Base-by-base conservation (phyloP, 2,113 vertebrate species). In the Cyprinodon tularosa region DNA sequence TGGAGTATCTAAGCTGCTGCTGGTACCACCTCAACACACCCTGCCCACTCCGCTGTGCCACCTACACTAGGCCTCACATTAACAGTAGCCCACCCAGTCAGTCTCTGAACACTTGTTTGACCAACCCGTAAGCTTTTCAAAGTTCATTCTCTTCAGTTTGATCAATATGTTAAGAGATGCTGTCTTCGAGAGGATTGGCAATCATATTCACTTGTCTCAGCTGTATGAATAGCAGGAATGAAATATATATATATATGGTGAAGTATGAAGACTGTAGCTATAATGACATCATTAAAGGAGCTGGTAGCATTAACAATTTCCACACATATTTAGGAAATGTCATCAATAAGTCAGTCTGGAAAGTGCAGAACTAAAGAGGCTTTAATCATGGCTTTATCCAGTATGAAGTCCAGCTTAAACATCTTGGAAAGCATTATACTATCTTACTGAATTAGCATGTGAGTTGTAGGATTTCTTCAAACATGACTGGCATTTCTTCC, bases 291-390 rank as follows among this genome's bases (percentile, higher is more conserved):
- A 85, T 81, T 71, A 88, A 86, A 86, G 75, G 48, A 80, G 75
- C 74, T 73, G 80, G 79, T 66, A 69, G 76, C 72, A 71, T 76
- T 75, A 77, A 83, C 62, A 88, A 80, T 85, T 70, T 74, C 59
- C 69, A 84, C 29, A 14, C 68, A 44, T 64, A 82, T 86, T 89
- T 77, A 67, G 72, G 66, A 87, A 81, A 83, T 17, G 57, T 75
- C 22, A 29, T 85, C 87, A 80, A 89, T 83, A 86, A 87, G 88
- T 88, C 84, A 82, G 81, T 84, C 78, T 67, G 68, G 81, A 87
- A 83, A 78, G 77, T 62, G 76, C 12, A 20, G 83, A 79, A 78
- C 84, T 71, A 77, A 90, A 82, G 50, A 72, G 60, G 57, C 39
- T 71, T 68, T 81, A 83, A 88, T 89, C 71, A 82, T 77, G 70